Evolutionary conservation across 2,888 invertebrate species (phyloP), one percentile per base, ranked within the genome.

Genomic region (Sphaerophoria rueppellii): DNA sequence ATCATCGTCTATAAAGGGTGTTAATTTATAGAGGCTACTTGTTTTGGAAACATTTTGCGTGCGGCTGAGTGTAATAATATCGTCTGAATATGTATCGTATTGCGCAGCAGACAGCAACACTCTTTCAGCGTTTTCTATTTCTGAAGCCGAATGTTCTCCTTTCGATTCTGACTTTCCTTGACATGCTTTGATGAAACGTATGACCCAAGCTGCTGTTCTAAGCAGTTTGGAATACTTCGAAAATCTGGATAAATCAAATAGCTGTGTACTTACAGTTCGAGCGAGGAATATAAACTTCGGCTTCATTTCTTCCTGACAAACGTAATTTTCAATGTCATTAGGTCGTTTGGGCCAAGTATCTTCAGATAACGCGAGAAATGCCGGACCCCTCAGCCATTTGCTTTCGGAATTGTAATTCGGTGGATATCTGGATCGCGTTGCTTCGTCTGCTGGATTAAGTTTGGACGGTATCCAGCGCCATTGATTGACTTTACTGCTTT

Each of bases 401-500:
- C 40, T 76, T 32, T 55, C 43, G 2, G 37, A 34, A 9, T 71
- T 48, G 50, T 50, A 71, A 2, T 57, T 34, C 11, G 52, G 61
- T n/a, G 55, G 48, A 9, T 63, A 67, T 24, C 32, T 16, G 9
- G 48, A 61, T 40, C 70, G 24, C 0, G 70, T 63, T 3, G 57
- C 61, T 32, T 77, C 70, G n/a, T 77, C 70, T 0, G 71, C 57
- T 46, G 77, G 57, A 35, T 77, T 77, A 11, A 50, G 40, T 50
- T 48, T 61, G 2, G 76, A 54, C 24, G 76, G 54, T 6, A 76
- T 9, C 76, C 60, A 76, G 7, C 58, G 58, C 75, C 67, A 67
- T 11, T 67, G 58, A 14, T 16, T 50, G 4, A 61, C 54, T 61
- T 40, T n/a, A 52, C 60, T 60, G 34, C 46, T 48, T 24, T 63